A percentile compares a stretch with the other conserved stretches of the same genome.
These are phyloP conservation scores for Aphyosemion australe DNA, from an alignment of 2,113 vertebrate genomes.

Conservation along the genomic window DNA sequence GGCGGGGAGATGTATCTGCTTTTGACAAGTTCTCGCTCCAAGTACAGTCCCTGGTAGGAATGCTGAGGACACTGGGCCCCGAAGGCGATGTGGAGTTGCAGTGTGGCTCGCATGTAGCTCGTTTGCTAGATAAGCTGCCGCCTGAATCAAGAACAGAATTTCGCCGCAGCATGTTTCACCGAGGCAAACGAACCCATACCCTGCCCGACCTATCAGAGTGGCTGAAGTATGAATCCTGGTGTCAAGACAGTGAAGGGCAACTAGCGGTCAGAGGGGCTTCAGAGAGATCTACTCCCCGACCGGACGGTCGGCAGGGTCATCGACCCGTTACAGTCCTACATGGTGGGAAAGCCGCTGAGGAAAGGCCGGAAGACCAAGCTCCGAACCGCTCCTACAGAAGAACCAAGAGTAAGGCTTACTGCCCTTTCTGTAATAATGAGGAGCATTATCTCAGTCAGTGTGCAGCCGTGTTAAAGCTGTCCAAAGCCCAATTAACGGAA, in stretches of 20 bases:
- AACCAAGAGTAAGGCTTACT: background rate
- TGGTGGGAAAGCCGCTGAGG: background rate
- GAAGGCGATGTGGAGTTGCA: background rate
- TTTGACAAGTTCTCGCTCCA: background rate
- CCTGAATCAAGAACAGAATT: background rate
- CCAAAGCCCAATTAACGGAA: background rate
- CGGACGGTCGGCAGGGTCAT: background rate
- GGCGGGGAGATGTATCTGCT: background rate
- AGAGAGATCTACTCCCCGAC: background rate
- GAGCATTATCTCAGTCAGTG: background rate
- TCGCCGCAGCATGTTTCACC: background rate
- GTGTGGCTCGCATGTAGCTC: background rate
- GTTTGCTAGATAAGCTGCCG: background rate
- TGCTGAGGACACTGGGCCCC: background rate
- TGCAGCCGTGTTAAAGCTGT: background rate
- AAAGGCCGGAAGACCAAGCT: background rate
- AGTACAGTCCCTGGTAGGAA: background rate
- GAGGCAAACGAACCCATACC: background rate
- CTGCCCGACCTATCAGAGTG: background rate
- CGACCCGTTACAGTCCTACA: background rate
- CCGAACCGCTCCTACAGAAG: background rate
- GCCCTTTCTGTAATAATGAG: background rate
- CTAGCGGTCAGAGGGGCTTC: background rate
- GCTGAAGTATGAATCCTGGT: constrained; percentile 1
- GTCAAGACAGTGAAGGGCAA: background rate